Percentiles rank a stretch among this genome's conserved stretches.
These are phyloP conservation scores for Taurulus bubalis DNA, from an alignment of 2,113 vertebrate genomes.

Conservation along the genomic window DNA sequence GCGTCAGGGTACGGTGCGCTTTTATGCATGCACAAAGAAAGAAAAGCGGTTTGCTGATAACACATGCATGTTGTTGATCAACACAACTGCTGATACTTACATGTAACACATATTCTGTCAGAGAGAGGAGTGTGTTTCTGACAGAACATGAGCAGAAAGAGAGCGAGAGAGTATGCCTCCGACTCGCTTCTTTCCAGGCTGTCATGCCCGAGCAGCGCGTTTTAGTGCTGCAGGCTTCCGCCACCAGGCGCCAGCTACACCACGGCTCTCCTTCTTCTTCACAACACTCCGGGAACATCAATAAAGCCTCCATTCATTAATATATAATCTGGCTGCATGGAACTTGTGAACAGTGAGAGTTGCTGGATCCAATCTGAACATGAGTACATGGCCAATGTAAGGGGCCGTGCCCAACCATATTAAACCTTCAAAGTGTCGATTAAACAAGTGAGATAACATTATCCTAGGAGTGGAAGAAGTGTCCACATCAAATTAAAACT, in stretches of 20 bases:
- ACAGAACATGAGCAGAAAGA: background rate
- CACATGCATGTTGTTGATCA: background rate
- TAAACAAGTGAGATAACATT: too few species aligned
- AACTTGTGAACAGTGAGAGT: background rate
- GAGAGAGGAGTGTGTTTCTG: background rate
- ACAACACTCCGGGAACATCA: too few species aligned
- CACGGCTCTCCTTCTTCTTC: background rate
- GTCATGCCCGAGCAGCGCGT: too few species aligned
- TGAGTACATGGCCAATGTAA: too few species aligned
- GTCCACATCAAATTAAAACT: background rate
- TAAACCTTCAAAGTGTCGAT: background rate
- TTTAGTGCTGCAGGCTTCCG: constrained; percentile 3
- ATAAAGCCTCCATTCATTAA: background rate
- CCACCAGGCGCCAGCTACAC: constrained; percentile 31
- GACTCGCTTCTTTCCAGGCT: background rate
- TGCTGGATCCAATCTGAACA: background rate
- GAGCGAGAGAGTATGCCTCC: too few species aligned
- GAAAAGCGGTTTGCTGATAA: background rate
- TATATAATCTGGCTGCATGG: background rate
- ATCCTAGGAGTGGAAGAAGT: background rate
- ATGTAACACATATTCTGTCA: background rate
- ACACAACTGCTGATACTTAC: background rate
- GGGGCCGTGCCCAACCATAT: too few species aligned
- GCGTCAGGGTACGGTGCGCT: background rate
- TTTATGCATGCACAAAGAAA: too few species aligned